These are phyloP conservation scores for Antrozous pallidus DNA, from an alignment of 2,797 vertebrate species.

Conservation along the genomic window DNA sequence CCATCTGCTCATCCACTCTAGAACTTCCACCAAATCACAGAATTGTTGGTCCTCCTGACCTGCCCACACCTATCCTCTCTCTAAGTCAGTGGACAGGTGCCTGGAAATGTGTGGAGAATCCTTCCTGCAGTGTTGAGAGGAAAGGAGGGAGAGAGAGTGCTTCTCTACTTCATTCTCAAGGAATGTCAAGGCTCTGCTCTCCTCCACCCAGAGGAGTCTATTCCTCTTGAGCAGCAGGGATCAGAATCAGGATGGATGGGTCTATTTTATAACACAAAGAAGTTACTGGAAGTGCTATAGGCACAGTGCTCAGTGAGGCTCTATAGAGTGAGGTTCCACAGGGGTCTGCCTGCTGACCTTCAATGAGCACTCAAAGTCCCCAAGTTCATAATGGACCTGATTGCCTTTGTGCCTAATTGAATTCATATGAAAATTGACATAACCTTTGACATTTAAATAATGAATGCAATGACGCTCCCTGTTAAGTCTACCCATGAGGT, in stretches of 20 bases:
- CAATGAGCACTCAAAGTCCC: not conserved
- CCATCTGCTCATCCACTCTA: not conserved
- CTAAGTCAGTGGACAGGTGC: no score
- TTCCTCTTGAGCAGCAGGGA: not conserved
- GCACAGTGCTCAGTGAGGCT: not conserved
- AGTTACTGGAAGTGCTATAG: accelerated
- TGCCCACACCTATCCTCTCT: not conserved
- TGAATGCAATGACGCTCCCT: not conserved
- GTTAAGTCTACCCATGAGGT: not conserved
- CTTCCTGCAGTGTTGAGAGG: not conserved
- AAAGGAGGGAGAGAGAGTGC: not conserved
- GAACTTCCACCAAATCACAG: not conserved
- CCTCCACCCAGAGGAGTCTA: accelerated
- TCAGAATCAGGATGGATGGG: not conserved
- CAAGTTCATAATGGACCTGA: not conserved
- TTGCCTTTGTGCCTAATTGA: slow-evolving; percentile 52
- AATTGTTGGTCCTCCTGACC: not conserved
- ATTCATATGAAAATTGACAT: slow-evolving; percentile 32
- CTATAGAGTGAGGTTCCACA: accelerated
- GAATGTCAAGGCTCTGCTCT: not conserved
- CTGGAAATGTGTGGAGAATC: not conserved
- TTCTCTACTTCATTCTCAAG: not conserved
- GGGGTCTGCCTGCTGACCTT: not conserved
- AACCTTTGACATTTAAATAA: slow-evolving; percentile 49
- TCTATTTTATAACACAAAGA: not conserved